Evolutionary conservation across 2,888 invertebrate genomes (phyloP).

Genomic region (Lucinisca nassula): DNA sequence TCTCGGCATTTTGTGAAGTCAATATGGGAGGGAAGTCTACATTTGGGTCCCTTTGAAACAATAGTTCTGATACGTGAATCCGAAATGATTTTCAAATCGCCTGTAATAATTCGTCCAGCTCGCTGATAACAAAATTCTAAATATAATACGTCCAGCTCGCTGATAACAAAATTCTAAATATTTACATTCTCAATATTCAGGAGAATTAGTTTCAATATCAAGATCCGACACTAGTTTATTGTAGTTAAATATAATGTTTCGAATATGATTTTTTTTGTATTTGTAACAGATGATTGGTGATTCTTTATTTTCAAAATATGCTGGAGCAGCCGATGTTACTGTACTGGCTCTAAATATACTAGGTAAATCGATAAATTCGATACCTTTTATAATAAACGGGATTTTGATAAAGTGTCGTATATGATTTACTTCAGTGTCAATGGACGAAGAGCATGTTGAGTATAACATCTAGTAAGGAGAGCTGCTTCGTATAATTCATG

Average conservation of each 20-base stretch:
- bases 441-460: constrained; percentile 1
- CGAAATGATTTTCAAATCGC: background rate
- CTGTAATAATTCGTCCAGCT: no score
- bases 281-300: background rate
- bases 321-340: background rate
- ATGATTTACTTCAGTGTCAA: background rate
- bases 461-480: background rate
- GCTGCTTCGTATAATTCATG: background rate
- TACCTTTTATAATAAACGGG: background rate
- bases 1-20: background rate
- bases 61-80: background rate
- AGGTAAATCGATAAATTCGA: background rate
- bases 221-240: background rate
- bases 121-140: no score
- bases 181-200: background rate
- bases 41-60: background rate
- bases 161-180: no score
- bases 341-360: background rate
- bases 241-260: background rate
- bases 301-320: background rate
- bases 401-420: background rate
- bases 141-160: no score
- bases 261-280: background rate
- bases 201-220: background rate
- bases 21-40: background rate